Evolutionary conservation across 2,797 vertebrate genomes (phyloP), one percentile per base, ranked within the genome.

Genomic region (Peromyscus nudipes): DNA sequence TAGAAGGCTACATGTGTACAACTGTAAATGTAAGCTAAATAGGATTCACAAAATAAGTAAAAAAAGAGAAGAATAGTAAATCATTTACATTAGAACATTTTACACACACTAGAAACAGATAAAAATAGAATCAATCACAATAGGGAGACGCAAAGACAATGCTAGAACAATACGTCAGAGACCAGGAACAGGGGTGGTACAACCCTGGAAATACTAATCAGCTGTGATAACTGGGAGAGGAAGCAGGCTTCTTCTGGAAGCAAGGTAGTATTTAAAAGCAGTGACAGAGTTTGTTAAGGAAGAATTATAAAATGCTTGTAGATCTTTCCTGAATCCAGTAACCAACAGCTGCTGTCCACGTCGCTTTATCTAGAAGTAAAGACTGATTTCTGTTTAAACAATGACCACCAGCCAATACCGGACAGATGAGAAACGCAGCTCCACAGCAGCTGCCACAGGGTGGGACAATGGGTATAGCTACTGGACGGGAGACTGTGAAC

Each of bases 31-130:
- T 64, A 96, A 96, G 88, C 90, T 89, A 96, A 92, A 89, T 13
- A 82, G 13, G 62, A 97, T 85, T 92, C n/a, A 92, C 64, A 94
- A 89, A 92, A 92, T 29, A 96, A 55, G 83, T 40, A 29, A 67
- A 92, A 98, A 94, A 92, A 96, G 97, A 92, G 0, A 89, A 75
- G 71, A 92, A 97, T 55, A 76, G 10, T 2, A 97, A 8, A 76
- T 34, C 21, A 90, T 80, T 92, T 96, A 92, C 34, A 97, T 31
- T 81, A 11, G 82, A 92, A 89, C 37, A 97, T 94, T 96, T 96
- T 89, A 94, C 8, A 98, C 76, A n/a, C 11, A 93, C 96, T 77
- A 97, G 93, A 98, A 96, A 79, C 92, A 91, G 93, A 92, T 79
- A 52, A 84, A 19, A 21, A 95, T 91, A 92, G 64, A 92, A 91